These are phyloP conservation scores for Sinocyclocheilus anshuiensis DNA, from an alignment of 2,113 vertebrate species.

Conservation along the genomic window DNA sequence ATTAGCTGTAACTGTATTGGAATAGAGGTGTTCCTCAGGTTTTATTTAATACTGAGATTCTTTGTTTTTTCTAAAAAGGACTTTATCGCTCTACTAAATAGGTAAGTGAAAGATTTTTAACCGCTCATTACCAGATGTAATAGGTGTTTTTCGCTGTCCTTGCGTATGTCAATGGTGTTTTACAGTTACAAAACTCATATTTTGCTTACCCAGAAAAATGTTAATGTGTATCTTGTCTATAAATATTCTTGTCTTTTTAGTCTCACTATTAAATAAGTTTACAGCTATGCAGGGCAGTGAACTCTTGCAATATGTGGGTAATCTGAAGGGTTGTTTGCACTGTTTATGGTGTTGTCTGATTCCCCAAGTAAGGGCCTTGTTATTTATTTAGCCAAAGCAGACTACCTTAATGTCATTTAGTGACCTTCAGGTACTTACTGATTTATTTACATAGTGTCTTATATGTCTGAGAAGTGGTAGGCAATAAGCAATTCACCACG, in stretches of 20 bases:
- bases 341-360: slow-evolving; percentile 27
- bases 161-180: slow-evolving; percentile 4
- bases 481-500: slow-evolving; percentile 30
- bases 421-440: slow-evolving; percentile 19
- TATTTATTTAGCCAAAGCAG: slow-evolving; percentile 33
- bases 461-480: slow-evolving; percentile 40
- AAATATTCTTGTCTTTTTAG: neutral
- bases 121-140: slow-evolving; percentile 49
- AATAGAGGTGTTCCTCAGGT: neutral
- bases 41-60: slow-evolving; percentile 2
- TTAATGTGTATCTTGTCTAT: neutral
- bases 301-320: neutral
- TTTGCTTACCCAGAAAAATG: neutral
- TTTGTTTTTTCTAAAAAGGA: slow-evolving; percentile 12
- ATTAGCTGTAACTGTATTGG: neutral
- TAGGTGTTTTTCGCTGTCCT: slow-evolving; percentile 65
- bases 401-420: slow-evolving; percentile 43
- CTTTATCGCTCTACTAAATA: slow-evolving; percentile 31
- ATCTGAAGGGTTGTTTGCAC: neutral
- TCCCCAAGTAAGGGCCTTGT: neutral
- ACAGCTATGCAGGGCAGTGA: neutral
- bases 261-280: neutral
- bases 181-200: neutral
- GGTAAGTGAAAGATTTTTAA: slow-evolving; percentile 61
- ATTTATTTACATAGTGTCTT: slow-evolving; percentile 45